phyloP scores from a whole-genome alignment of 2,888 invertebrate genomes.

The Mythimna pallens region DNA sequence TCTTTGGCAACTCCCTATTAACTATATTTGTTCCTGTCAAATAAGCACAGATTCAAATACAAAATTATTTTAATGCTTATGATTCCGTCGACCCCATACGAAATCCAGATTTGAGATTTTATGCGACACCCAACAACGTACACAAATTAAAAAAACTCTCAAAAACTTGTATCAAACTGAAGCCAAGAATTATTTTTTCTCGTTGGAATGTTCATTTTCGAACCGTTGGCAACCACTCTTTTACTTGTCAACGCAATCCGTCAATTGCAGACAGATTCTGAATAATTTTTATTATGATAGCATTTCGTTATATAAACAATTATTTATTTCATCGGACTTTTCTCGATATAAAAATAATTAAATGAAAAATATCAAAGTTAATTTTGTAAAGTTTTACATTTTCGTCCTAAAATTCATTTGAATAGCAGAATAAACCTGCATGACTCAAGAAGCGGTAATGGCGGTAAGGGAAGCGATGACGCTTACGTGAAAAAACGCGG shows the following conservation, averaged over 20 bases:
- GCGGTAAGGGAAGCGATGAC: conserved; percentile 18
- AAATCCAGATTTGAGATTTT: not conserved
- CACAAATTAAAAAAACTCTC: not conserved
- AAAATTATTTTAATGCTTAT: not conserved
- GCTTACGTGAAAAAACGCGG: conserved; percentile 2
- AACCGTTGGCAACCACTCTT: conserved; percentile 20
- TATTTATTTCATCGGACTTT: not conserved
- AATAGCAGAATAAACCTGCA: conserved; percentile 4
- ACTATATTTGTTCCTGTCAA: conserved; percentile 1
- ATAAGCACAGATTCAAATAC: not conserved
- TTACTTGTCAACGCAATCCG: conserved; percentile 12
- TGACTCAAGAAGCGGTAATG: conserved; percentile 21
- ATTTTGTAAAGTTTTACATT: not conserved
- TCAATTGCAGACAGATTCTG: not conserved
- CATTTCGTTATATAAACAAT: not conserved
- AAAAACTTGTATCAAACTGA: not conserved
- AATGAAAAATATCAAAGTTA: not conserved
- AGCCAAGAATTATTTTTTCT: not conserved
- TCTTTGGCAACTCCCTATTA: conserved; percentile 1
- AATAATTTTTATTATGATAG: not conserved
- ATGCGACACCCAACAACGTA: not conserved
- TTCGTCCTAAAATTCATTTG: not conserved
- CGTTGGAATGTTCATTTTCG: not conserved
- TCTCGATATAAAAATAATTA: not conserved
- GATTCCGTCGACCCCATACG: not conserved